Evolutionary conservation across 2,888 invertebrate genomes (phyloP), one percentile per base, ranked within the genome.

Genomic region (Callyntrura sp.): DNA sequence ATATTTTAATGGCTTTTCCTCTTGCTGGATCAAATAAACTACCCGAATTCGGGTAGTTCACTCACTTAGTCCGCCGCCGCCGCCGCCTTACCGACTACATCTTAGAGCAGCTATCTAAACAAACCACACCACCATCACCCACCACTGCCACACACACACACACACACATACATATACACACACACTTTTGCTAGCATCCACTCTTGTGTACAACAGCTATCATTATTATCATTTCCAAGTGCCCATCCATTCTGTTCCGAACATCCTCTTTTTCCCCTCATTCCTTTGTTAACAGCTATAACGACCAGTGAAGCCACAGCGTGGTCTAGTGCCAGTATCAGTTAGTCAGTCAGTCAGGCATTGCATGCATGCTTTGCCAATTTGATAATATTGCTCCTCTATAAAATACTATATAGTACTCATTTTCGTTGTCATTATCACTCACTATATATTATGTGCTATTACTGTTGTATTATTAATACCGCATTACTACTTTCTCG

Each of bases 151-250:
- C 28, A n/a, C n/a, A n/a, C n/a, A n/a, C 55, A 28, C 25, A 62
- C 76, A 43, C 48, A 51, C 78, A 62, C 78, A 62, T 35, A 70
- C 81, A 55, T 57, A 87, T 68, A 81, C 70, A 62, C 20, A 60
- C 51, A 60, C 35, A 76, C 76, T 35, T 35, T 35, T 35, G 3
- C 35, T 35, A 35, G 35, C 35, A 35, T 35, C 35, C 35, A 35
- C 35, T 35, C 35, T 35, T 35, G 35, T 35, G 35, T 35, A 60
- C 65, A 78, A 68, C 73, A 85, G 78, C 90, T 81, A 84, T 87
- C 70, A 86, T 87, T 87, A 90, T 90, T 90, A 83, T 87, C 90
- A 86, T 90, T 90, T 90, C 90, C 87, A 86, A 90, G 90, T 90
- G 87, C 79, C 89, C 89, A 85, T 85, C 89, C 83, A 88, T 88